A percentile compares a stretch with the other conserved stretches of the same genome.
Conservation (phyloP, 2,113 vertebrate genomes). For the Gasterosteus aculeatus region DNA sequence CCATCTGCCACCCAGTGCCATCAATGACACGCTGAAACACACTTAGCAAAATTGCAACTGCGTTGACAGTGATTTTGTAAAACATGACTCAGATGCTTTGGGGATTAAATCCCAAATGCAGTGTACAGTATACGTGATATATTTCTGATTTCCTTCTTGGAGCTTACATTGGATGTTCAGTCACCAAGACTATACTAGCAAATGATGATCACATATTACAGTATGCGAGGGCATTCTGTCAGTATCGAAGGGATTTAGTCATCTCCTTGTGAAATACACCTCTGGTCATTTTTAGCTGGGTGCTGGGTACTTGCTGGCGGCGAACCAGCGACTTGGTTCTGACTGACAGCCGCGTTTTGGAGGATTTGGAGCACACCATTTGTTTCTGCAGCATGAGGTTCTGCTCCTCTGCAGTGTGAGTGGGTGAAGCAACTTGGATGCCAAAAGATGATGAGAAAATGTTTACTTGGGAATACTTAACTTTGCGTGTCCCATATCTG, state of each 20-base stretch:
- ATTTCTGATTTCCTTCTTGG: slow-evolving; percentile 22
- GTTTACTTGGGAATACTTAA: background rate
- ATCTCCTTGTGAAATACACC: slow-evolving; percentile 37
- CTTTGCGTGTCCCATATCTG: background rate
- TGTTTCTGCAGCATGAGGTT: slow-evolving; percentile 42
- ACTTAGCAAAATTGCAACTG: background rate
- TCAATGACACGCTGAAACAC: slow-evolving; percentile 15
- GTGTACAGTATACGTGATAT: slow-evolving; percentile 1
- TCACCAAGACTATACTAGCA: slow-evolving; percentile 16
- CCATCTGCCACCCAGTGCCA: slow-evolving; percentile 26
- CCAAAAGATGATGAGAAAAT: slow-evolving; percentile 4
- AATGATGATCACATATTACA: slow-evolving; percentile 40
- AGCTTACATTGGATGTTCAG: slow-evolving; percentile 16
- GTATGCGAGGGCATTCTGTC: slow-evolving; percentile 17
- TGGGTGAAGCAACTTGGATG: slow-evolving; percentile 10
- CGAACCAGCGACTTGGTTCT: slow-evolving; percentile 5
- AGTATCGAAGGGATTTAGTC: slow-evolving; percentile 43
- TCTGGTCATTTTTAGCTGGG: background rate
- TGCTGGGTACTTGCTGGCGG: background rate
- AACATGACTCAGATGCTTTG: slow-evolving; percentile 23
- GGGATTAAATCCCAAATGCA: slow-evolving; percentile 21
- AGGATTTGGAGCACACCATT: slow-evolving; percentile 15
- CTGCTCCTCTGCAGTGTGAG: slow-evolving; percentile 15
- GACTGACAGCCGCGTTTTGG: slow-evolving; percentile 61
- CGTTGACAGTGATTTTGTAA: slow-evolving; percentile 1